A percentile compares a stretch with the other conserved stretches of the same genome.
These are phyloP conservation scores for Cataglyphis livida DNA, from an alignment of 2,888 invertebrate species.

Conservation along the genomic window DNA sequence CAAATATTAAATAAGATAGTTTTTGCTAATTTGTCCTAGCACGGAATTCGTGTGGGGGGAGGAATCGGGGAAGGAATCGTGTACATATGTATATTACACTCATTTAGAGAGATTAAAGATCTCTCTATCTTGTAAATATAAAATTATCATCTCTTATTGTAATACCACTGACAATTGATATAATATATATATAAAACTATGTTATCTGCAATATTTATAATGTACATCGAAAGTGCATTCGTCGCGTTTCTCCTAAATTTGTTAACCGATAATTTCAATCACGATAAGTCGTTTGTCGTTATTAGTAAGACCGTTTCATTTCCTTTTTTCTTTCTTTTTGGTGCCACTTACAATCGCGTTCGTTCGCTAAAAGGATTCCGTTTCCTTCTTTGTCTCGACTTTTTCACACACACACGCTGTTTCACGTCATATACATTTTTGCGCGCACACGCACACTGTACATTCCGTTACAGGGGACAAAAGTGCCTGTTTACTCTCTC, in stretches of 20 bases:
- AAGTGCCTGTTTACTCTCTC: slow-evolving; percentile 48
- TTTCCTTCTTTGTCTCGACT: slow-evolving; percentile 15
- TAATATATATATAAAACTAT: slow-evolving; percentile 71
- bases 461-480: slow-evolving; percentile 60
- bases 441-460: slow-evolving; percentile 47
- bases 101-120: slow-evolving; percentile 76
- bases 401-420: slow-evolving; percentile 22
- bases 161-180: slow-evolving; percentile 82
- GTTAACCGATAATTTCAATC: slow-evolving; percentile 65
- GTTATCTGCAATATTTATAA: slow-evolving; percentile 72
- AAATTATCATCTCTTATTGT: slow-evolving; percentile 85
- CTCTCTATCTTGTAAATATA: slow-evolving; percentile 81
- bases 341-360: slow-evolving; percentile 62
- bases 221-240: slow-evolving; percentile 73
- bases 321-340: slow-evolving; percentile 45
- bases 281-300: slow-evolving; percentile 65
- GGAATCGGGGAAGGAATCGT: slow-evolving; percentile 74
- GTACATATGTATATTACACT: slow-evolving; percentile 81
- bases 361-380: slow-evolving; percentile 53
- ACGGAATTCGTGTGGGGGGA: slow-evolving; percentile 70
- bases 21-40: slow-evolving; percentile 82
- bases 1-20: slow-evolving; percentile 84
- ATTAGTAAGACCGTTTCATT: slow-evolving; percentile 51
- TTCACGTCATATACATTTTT: slow-evolving; percentile 33
- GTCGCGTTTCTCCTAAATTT: slow-evolving; percentile 65